Base-by-base conservation (phyloP, 2,888 invertebrate genomes). In the Corythucha ciliata region DNA sequence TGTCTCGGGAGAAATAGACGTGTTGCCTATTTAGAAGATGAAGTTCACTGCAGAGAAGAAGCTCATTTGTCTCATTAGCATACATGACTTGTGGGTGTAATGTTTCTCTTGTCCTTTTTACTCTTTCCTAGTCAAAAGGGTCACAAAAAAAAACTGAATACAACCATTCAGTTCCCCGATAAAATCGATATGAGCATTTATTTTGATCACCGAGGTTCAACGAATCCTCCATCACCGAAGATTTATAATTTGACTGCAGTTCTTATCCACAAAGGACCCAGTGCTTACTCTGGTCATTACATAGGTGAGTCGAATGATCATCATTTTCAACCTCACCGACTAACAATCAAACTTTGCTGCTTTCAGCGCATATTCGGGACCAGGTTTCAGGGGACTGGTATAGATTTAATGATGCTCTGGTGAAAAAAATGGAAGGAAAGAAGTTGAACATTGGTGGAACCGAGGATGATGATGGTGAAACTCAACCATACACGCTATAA, bases 231-330 rank as follows among this genome's bases (percentile, higher is more conserved):
- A 16, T 63, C 63, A 39, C 64, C 67, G 8, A 65, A 71, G 41
- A 79, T 72, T 39, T 81, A 79, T 60, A 73, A 75, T 57, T 69
- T 81, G 37, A 73, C 71, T 32, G 80, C 80, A 4, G 79, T 80
- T 50, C 68, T 81, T 37, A 76, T 79, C 56, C 81, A 81, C 61
- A 74, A 76, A 60, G 81, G 80, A 2, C 71, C 70, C 14, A 76
- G 75, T 52, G 78, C 80, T 5, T 73, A 78, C 62, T 78, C 77
- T 44, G 81, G 81, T 1, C 81, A 81, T 64, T 81, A 80, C 63
- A 71, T 79, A 63, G 69, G 72, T 60, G 66, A 66, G 64, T 69
- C 66, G 21, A 7, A 12, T 50, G 6, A 18, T 14, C 14, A n/a
- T n/a, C n/a, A 12, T 1, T 5, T 2, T 20, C 7, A 41, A 26